Conservation (phyloP, 2,797 vertebrate genomes). For the Acanthopagrus latus region DNA sequence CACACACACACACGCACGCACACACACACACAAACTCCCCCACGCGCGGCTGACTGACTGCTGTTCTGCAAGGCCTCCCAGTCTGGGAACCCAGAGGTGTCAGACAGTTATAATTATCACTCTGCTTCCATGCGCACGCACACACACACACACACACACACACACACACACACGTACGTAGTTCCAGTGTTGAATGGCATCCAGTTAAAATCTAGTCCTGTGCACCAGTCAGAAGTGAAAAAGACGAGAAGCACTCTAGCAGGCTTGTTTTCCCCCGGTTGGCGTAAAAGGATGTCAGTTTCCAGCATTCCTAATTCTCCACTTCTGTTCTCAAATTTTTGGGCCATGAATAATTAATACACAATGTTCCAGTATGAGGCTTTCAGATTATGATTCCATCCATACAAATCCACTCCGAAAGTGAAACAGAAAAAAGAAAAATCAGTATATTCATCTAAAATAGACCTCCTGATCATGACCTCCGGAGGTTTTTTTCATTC, state of each 20-base stretch:
- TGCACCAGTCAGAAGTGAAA: constrained; percentile 60
- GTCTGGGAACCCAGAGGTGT: constrained; percentile 79
- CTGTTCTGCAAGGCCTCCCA: constrained; percentile 74
- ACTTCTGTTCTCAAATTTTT: constrained; percentile 71
- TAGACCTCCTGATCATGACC: neutral
- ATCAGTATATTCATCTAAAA: constrained; percentile 21
- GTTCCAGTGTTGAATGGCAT: constrained; percentile 60
- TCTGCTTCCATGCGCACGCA: constrained; percentile 55
- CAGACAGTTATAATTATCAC: constrained; percentile 82
- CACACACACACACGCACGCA: constrained; percentile 41
- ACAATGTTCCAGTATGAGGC: constrained; percentile 51
- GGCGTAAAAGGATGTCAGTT: constrained; percentile 63
- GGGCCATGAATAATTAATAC: constrained; percentile 72
- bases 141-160: constrained; percentile 38
- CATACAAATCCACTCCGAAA: constrained; percentile 35
- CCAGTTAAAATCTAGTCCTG: constrained; percentile 65
- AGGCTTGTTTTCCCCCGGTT: constrained; percentile 57
- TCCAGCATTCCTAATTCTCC: constrained; percentile 69
- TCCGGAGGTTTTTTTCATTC: neutral
- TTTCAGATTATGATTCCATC: constrained; percentile 41
- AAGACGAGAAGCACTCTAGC: constrained; percentile 52
- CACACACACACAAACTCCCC: constrained; percentile 24
- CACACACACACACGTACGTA: constrained; percentile 26
- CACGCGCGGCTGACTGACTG: constrained; percentile 54
- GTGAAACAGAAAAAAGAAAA: constrained; percentile 17